Base-by-base conservation (phyloP, 1,140 invertebrate genomes). In the Theocolax elegans region DNA sequence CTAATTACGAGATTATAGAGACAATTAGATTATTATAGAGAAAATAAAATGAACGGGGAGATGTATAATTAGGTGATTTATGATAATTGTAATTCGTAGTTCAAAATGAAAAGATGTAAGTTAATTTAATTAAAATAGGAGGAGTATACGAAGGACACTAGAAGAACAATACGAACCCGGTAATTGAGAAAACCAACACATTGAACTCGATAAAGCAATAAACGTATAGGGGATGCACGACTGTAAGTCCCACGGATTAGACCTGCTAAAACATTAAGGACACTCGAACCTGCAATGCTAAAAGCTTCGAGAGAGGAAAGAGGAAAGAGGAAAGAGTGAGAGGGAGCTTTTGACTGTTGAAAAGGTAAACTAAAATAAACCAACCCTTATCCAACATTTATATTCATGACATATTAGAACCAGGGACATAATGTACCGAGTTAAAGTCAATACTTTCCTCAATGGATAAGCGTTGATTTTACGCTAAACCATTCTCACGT, bases 181-280 rank as follows among this genome's bases (percentile, higher is more conserved):
- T 62, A 70, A 70, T 63, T 70, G 59, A 70, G 59, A 70, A 70
- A 70, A 56, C 40, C 59, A 63, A 48, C 27, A 56, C 49, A 70
- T 64, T 48, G 53, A 58, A 58, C 62, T 65, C 29, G 54, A 71
- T 65, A 65, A 59, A 71, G 62, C 62, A 59, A 71, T 65, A 71
- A 65, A 65, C 51, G 29, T 17, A 40, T 2, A 46, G 29, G 25
- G 53, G 44, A 65, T 65, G 48, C 25, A 3, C 40, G 59, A 31
- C 49, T 63, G 40, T 51, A 63, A 70, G 67, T 54, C 23, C 40
- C 7, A 27, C 19, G 68, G 68, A 71, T 71, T 71, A 71, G 31
- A 46, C 19, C 53, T 21, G 59, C 42, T 64, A 44, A 71, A 71
- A 65, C 68, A 65, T 51, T 58, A 64, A 65, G 53, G 38, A 71